Conservation (phyloP, 2,888 invertebrate species). For the Agonopterix alstromeriana region DNA sequence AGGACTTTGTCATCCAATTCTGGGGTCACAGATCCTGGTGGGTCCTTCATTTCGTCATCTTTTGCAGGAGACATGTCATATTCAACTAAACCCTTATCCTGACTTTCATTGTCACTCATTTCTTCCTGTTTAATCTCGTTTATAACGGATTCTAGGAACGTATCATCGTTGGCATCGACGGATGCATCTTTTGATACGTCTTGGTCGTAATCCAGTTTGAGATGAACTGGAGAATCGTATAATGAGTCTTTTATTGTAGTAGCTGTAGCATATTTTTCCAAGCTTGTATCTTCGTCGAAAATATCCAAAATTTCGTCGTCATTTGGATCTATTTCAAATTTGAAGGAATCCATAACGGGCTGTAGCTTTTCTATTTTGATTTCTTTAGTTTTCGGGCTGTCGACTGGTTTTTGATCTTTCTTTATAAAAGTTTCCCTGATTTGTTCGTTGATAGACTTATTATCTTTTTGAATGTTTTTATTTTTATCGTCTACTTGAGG, state of each 20-base stretch:
- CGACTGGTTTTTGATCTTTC: slow-evolving; percentile 17
- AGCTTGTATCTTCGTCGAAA: slow-evolving; percentile 36
- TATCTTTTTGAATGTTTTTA: slow-evolving; percentile 12
- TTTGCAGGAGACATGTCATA: slow-evolving; percentile 59
- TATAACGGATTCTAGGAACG: slow-evolving; percentile 62
- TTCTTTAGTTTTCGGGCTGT: slow-evolving; percentile 12
- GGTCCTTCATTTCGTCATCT: slow-evolving; percentile 23
- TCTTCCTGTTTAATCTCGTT: slow-evolving; percentile 64
- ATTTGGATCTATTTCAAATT: slow-evolving; percentile 60
- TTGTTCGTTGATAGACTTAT: slow-evolving; percentile 8
- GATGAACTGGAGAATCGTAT: slow-evolving; percentile 34
- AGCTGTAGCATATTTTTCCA: slow-evolving; percentile 33
- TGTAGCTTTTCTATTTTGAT: slow-evolving; percentile 43
- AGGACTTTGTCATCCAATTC: slow-evolving; percentile 48
- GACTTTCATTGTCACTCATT: slow-evolving; percentile 47
- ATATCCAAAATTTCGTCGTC: slow-evolving; percentile 52
- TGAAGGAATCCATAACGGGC: slow-evolving; percentile 60
- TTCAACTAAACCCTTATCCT: slow-evolving; percentile 60
- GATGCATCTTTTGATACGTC: slow-evolving; percentile 37
- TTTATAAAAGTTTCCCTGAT: slow-evolving; percentile 13
- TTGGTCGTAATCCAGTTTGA: slow-evolving; percentile 32
- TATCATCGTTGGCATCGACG: slow-evolving; percentile 51
- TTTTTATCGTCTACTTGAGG: slow-evolving; percentile 36
- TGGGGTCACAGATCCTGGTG: slow-evolving; percentile 45
- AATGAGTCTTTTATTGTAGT: slow-evolving; percentile 20